Base-by-base conservation (phyloP, 2,113 vertebrate species). In the Sphaerodactylus townsendi region DNA sequence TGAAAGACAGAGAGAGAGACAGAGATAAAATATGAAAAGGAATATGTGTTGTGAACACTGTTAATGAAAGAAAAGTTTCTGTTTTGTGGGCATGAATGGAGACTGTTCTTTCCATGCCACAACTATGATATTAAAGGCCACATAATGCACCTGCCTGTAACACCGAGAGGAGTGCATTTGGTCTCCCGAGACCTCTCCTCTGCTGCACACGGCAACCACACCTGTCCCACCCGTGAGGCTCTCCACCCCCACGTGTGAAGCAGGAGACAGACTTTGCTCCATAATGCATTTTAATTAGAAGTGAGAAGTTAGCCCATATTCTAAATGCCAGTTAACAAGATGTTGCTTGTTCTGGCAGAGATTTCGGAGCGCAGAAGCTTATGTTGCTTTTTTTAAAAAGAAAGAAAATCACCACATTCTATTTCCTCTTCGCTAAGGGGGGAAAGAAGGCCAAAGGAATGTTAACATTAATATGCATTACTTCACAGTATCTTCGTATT, bases 251-350 rank as follows among this genome's bases (percentile, higher is more conserved):
- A 86, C 65, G 77, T 28, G 44, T 5, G 70, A 85, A 53, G 44
- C 48, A 84, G 88, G 46, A 56, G 48, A n/a, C 56, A 90, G 91
- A 85, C n/a, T 53, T 68, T 23, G 56, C 76, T 68, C 41, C 77
- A 11, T 19, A 59, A 5, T 30, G 7, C 83, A 81, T 41, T 83
- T 83, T 78, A 85, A 21, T 59, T 83, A 78, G 73, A 82, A 87
- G 88, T 78, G 88, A 62, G 15, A 66, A 56, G 6, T 83, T 81
- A 66, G 30, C 83, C 88, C 17, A 19, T 80, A 72, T 70, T 90
- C 17, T 23, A 73, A 91, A 48, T 2, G 64, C 7, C 39, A 23
- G 80, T 88, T 88, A 87, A 79, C 69, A 87, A 53, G 50, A 50
- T 84, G 41, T 53, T 90, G 2, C 37, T 66, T 39, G 19, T 53